A percentile compares a stretch with the other conserved stretches of the same genome.
These are phyloP conservation scores for Cryptomyrus ogoouensis DNA, from an alignment of 2,113 vertebrate genomes.

Conservation along the genomic window DNA sequence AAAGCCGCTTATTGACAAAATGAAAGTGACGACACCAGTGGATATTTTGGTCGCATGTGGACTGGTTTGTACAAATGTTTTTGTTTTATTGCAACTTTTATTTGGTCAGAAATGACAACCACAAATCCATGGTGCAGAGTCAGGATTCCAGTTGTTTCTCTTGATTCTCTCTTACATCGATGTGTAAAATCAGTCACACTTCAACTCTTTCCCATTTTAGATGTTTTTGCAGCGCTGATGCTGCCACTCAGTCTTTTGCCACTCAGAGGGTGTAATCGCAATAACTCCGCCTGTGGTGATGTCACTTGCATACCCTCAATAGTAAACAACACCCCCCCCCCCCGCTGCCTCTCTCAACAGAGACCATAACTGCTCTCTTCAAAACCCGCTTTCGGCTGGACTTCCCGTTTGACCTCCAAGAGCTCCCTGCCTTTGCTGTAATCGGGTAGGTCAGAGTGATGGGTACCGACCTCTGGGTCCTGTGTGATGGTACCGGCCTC, in stretches of 20 bases:
- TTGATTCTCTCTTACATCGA: background rate
- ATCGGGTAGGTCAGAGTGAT: slow-evolving; percentile 73
- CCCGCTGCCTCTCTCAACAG: slow-evolving; percentile 50
- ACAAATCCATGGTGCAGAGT: no score
- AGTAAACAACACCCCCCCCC: background rate
- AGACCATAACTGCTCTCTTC: slow-evolving; percentile 94
- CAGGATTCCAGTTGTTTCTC: background rate
- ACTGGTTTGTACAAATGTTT: no score
- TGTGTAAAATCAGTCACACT: no score
- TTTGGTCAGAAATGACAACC: no score
- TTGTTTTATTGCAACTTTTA: no score
- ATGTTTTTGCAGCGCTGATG: no score
- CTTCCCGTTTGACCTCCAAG: slow-evolving; percentile 96
- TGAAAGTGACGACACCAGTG: no score
- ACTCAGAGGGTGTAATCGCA: background rate
- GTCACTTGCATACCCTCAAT: background rate
- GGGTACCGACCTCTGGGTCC: background rate
- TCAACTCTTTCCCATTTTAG: no score
- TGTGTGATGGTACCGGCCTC: background rate
- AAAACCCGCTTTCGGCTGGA: slow-evolving; percentile 94
- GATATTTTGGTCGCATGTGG: no score
- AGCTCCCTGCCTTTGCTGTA: slow-evolving; percentile 90
- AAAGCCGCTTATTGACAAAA: no score
- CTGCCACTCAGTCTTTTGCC: no score
- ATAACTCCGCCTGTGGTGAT: background rate